Evolutionary conservation across 2,113 vertebrate species (phyloP), one percentile per base, ranked within the genome.

Genomic region (Garra rufa): DNA sequence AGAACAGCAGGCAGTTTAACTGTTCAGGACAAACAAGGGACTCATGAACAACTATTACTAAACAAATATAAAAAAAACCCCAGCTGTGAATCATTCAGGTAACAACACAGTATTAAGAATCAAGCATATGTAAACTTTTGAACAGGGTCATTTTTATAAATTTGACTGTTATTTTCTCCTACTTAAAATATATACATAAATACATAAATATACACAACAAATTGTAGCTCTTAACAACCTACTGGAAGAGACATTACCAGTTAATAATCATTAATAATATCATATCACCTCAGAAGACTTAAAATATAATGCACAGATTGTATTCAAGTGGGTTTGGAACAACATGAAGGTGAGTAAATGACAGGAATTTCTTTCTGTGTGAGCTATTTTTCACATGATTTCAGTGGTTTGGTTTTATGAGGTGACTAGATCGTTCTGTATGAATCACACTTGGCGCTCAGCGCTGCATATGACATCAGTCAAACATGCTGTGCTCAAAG

Each of bases 381-480:
- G 46, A 26, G 9, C 15, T 19, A 30, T 75, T 75, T 38, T 78
- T 17, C 17, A 30, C 67, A 34, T 79, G 55, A 79, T 30, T 69
- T 77, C 81, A 50, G 59, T 52, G 14, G 52, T 73, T 83, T 83
- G 19, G 9, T 73, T 63, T 85, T 83, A 77, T 85, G 79, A 52
- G 75, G 14, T 73, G 74, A 79, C 50, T 14, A 76, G 73, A 65
- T 78, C 13, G 44, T 84, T 61, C 52, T 17, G 34, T 65, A 61
- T 85, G 70, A 87, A 82, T 82, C 86, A 85, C 61, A 17, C 46
- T 85, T 87, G 86, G 82, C 76, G 30, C 30, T 34, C 57, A n/a
- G 9, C 17, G 30, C 28, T 34, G n/a, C 73, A 69, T n/a, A 83
- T 82, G 55, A 87, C 48, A 85, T 87, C 83, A 83, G 59, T n/a